Base-by-base conservation (phyloP, 2,888 invertebrate species). In the Drosophila borealis region DNA sequence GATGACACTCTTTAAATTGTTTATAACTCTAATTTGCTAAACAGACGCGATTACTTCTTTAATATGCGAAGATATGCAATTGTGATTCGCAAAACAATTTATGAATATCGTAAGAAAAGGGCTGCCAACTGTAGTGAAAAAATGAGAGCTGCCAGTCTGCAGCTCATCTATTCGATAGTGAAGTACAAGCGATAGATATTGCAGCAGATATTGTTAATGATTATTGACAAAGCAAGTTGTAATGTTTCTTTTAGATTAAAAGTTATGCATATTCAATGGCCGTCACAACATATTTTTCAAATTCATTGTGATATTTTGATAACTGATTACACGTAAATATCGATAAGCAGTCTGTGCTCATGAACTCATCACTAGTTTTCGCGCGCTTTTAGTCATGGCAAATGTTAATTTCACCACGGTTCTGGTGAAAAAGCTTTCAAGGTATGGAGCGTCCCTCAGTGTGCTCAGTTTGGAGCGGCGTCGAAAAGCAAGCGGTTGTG, bases 391-490 rank as follows among this genome's bases (percentile, higher is more conserved):
- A 13, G n/a, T 48, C 21, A 44, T 37, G 45, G 25, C 25, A 36
- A 36, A 10, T 25, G 9, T 9, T 9, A 37, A 45, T 9, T 36
- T 45, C 36, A 45, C 55, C 45, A 37, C 4, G 45, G 29, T 45
- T 55, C 25, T 45, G 45, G 13, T 51, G 17, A 45, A 39, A 76
- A 59, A 73, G 69, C 77, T 77, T 76, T 77, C 62, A 33, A 59
- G 56, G 34, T 50, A 48, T 49, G 57, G 46, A 68, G 56, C 55
- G 34, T 14, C 14, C 14, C 41, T 11, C 39, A 39, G 19, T 29
- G 14, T 46, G 59, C 71, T 84, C 86, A 90, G 88, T 90, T 85
- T 82, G 83, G 89, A 73, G 83, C 78, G 88, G 88, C 74, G 81
- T 84, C 71, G 80, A 80, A 74, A 72, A 78, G 82, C 74, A 72